Evolutionary conservation across 2,113 vertebrate species (phyloP), one percentile per base, ranked within the genome.

Genomic region (Eulacestoma nigropectus): DNA sequence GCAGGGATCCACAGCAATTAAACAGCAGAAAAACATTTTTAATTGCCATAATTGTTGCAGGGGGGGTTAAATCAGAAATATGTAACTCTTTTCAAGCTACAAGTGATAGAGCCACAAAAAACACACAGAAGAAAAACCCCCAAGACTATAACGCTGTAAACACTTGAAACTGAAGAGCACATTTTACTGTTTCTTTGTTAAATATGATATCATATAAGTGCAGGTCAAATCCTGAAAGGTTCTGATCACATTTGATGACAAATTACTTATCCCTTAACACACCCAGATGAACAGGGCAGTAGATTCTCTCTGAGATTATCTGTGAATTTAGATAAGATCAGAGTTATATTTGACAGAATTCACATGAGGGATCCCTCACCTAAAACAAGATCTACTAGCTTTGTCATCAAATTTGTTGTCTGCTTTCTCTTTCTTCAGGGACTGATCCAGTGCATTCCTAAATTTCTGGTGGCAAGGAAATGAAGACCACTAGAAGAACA

Each of bases 41-140:
- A 88, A 72, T 59, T 56, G 29, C 15, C n/a, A 4, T 47, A 50
- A 29, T 84, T 63, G 5, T 42, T 72, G 29, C 26, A n/a, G 4
- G 0, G 16, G 16, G 11, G 1, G 2, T 30, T 80, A 70, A 65
- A 81, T 73, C 13, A 41, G 46, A 89, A 69, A 81, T 12, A 16
- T 49, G 9, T 44, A 32, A 29, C 20, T 81, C 68, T 69, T 37
- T 60, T 88, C 55, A 76, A 86, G 59, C 32, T 37, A 37, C 10
- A 29, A 65, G 30, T 21, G 39, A 56, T 20, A 12, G 4, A 63
- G 22, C 8, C 57, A 32, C 14, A 59, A 75, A 67, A 44, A 50
- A 19, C 4, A 5, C 4, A 7, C 7, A 26, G 4, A 7, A 17
- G 47, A 57, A 60, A 49, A 57, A 1, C 0, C 11, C 47, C 21